phyloP scores from a whole-genome alignment of 2,113 vertebrate species.

The Pseudorhombus dupliciocellatus region DNA sequence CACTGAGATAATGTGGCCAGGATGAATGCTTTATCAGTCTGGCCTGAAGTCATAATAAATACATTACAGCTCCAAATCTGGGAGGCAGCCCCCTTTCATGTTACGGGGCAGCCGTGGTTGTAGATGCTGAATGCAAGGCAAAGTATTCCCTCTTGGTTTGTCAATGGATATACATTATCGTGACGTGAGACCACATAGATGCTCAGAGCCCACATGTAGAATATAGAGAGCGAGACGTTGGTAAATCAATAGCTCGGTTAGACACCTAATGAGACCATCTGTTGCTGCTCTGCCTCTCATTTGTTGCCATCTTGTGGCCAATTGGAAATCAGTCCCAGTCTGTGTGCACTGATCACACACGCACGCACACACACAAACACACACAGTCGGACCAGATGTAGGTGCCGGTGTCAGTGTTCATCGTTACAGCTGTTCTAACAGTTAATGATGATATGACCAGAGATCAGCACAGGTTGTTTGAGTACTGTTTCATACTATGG shows the following conservation, averaged over 20 bases:
- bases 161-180: not conserved
- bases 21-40: conserved; percentile 18
- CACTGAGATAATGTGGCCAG: not conserved
- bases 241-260: conserved; percentile 29
- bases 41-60: not conserved
- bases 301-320: conserved; percentile 73
- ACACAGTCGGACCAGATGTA: not conserved
- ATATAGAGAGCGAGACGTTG: conserved; percentile 21
- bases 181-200: not conserved
- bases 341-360: conserved; percentile 3
- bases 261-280: conserved; percentile 52
- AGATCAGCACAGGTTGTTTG: not conserved
- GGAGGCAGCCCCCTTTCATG: not conserved
- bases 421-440: too few species aligned
- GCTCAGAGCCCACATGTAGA: not conserved
- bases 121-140: too few species aligned
- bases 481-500: not conserved
- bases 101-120: too few species aligned
- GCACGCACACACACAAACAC: not conserved
- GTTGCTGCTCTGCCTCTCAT: conserved; percentile 51
- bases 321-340: conserved; percentile 33
- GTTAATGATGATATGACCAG: too few species aligned
- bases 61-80: not conserved
- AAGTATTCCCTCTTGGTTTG: not conserved
- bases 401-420: not conserved